These are phyloP conservation scores for Rutpela maculata DNA, from an alignment of 2,888 invertebrate genomes.

Conservation along the genomic window DNA sequence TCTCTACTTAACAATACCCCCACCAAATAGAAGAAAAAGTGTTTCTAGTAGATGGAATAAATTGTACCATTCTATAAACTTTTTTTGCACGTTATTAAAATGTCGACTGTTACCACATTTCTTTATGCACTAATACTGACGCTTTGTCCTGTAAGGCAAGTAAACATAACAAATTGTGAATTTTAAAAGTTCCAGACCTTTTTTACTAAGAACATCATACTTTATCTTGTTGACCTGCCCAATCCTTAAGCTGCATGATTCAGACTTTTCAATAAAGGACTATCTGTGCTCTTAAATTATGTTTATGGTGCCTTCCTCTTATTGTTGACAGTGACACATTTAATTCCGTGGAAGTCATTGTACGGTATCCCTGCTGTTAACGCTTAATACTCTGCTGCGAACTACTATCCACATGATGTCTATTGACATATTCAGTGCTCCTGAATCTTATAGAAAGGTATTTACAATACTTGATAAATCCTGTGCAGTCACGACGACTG, in stretches of 20 bases:
- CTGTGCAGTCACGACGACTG: background rate
- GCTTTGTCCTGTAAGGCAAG: background rate
- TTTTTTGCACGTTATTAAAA: too few species aligned
- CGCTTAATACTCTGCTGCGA: background rate
- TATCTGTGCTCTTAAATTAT: background rate
- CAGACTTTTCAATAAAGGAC: slow-evolving; percentile 7
- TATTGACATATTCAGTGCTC: background rate
- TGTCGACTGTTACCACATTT: too few species aligned
- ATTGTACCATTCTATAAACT: too few species aligned
- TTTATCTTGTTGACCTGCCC: background rate
- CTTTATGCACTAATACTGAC: too few species aligned
- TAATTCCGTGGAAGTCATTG: background rate
- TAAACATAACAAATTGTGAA: background rate
- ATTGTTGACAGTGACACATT: background rate
- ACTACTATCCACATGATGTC: background rate
- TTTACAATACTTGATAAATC: background rate
- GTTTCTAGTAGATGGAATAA: too few species aligned
- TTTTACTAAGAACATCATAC: background rate
- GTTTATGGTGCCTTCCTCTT: background rate
- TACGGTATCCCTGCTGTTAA: background rate
- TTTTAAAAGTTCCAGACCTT: background rate
- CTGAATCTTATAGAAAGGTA: background rate
- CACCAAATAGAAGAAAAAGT: too few species aligned
- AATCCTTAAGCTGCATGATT: background rate
- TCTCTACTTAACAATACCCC: too few species aligned